These are phyloP conservation scores for Lethenteron camtschaticum DNA, from an alignment of 2,113 vertebrate species.

Conservation along the genomic window DNA sequence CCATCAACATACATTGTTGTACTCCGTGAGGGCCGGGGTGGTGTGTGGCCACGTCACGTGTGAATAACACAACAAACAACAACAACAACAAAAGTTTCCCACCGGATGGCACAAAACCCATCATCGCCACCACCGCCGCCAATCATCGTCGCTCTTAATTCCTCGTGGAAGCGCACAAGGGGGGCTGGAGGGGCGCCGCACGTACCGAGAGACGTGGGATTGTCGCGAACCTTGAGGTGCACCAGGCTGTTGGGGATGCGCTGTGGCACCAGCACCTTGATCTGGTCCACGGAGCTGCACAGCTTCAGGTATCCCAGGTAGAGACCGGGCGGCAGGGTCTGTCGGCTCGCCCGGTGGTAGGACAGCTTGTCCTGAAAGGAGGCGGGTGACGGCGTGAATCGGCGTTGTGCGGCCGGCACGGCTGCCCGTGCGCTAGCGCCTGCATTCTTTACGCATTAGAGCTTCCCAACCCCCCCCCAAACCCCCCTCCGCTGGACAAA, in stretches of 20 bases:
- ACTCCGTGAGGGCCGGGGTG: too few relatives aligned
- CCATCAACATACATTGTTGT: too few relatives aligned
- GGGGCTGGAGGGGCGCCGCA: not conserved
- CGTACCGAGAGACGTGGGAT: constrained; percentile 55
- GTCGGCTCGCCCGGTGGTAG: constrained; percentile 48
- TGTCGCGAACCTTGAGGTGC: constrained; percentile 55
- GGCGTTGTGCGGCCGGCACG: too few relatives aligned
- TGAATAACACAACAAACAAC: not conserved
- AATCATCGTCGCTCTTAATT: too few relatives aligned
- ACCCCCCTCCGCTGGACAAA: too few relatives aligned
- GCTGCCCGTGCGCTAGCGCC: too few relatives aligned
- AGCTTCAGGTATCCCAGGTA: constrained; percentile 73
- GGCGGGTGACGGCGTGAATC: too few relatives aligned
- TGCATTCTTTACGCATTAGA: too few relatives aligned
- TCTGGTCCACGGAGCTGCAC: constrained; percentile 65
- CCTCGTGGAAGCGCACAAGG: not conserved
- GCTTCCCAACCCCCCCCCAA: too few relatives aligned
- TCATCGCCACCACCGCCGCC: not conserved
- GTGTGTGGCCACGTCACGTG: not conserved
- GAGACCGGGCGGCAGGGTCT: constrained; percentile 37
- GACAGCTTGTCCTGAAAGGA: constrained; percentile 45
- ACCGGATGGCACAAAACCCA: not conserved
- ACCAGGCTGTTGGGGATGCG: constrained; percentile 56
- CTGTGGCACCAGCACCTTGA: constrained; percentile 53
- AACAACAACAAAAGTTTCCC: not conserved